Percentiles rank a stretch among this genome's conserved stretches.
These are phyloP conservation scores for Loripinus fragilis DNA, from an alignment of 2,888 invertebrate genomes.

Conservation along the genomic window DNA sequence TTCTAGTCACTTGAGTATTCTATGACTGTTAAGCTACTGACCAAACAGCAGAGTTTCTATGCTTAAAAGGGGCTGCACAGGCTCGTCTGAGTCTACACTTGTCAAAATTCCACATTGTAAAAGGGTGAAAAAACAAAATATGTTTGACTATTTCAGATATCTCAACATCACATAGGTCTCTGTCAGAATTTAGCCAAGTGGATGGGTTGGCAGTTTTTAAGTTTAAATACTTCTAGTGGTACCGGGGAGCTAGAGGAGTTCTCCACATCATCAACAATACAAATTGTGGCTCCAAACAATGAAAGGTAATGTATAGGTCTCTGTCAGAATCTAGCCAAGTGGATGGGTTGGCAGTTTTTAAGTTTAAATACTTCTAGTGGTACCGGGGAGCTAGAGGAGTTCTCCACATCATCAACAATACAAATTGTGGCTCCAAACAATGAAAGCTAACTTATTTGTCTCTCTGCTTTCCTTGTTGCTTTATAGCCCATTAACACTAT, in stretches of 20 bases:
- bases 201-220: constrained; percentile 97
- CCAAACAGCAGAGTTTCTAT: no score
- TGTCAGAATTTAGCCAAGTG: constrained; percentile 95
- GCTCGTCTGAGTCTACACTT: no score
- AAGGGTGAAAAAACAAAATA: no score
- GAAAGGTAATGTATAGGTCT: constrained; percentile 87
- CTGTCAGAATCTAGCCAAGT: constrained; percentile 94
- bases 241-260: constrained; percentile 95
- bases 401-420: constrained; percentile 96
- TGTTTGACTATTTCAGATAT: constrained; percentile 87
- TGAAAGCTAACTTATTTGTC: no score
- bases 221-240: constrained; percentile 92
- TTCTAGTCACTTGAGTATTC: no score
- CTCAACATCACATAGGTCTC: constrained; percentile 97
- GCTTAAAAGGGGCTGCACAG: no score
- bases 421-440: constrained; percentile 95
- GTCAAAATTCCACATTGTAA: no score
- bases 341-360: constrained; percentile 97
- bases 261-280: constrained; percentile 96
- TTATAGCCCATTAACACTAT: no score
- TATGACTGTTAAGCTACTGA: no score
- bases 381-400: constrained; percentile 94
- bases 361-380: constrained; percentile 93
- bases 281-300: constrained; percentile 95
- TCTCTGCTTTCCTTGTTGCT: no score